Evolutionary conservation across 2,113 vertebrate genomes (phyloP).

Genomic region (Calidris pugnax): DNA sequence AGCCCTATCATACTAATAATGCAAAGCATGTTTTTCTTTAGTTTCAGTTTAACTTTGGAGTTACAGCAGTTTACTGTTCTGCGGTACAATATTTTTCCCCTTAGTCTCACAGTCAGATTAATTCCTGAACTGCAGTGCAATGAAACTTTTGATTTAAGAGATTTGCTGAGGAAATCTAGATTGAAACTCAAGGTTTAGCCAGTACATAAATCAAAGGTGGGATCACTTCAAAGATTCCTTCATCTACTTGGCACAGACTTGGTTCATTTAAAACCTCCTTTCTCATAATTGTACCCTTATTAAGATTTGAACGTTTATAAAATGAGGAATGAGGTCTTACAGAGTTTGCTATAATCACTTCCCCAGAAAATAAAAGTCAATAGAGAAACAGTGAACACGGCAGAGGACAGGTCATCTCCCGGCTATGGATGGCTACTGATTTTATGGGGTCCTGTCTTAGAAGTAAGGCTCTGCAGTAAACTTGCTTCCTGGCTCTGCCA

Average conservation of each 20-base stretch:
- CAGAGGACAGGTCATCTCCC: constrained; percentile 44
- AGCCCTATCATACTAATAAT: constrained; percentile 51
- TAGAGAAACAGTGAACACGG: background rate
- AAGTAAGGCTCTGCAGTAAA: constrained; percentile 48
- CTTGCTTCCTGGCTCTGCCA: constrained; percentile 30
- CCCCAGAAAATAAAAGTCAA: constrained; percentile 42
- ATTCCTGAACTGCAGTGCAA: constrained; percentile 50
- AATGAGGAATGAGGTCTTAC: constrained; percentile 49
- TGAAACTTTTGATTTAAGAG: constrained; percentile 69
- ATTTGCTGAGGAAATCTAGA: constrained; percentile 68
- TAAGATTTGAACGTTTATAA: constrained; percentile 51
- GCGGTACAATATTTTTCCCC: constrained; percentile 15
- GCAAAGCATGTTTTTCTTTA: constrained; percentile 51
- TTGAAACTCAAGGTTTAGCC: constrained; percentile 59
- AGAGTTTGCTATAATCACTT: constrained; percentile 42
- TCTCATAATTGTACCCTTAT: constrained; percentile 48
- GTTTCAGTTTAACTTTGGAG: constrained; percentile 40
- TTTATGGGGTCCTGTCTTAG: constrained; percentile 42
- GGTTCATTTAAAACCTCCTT: constrained; percentile 44
- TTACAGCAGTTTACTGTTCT: constrained; percentile 58
- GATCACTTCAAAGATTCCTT: constrained; percentile 68
- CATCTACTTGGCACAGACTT: constrained; percentile 46
- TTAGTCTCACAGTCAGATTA: constrained; percentile 55
- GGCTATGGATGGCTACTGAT: constrained; percentile 53
- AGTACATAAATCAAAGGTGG: constrained; percentile 67